These are phyloP conservation scores for Tenualosa thibaudeaui DNA, from an alignment of 2,797 vertebrate species.

Conservation along the genomic window DNA sequence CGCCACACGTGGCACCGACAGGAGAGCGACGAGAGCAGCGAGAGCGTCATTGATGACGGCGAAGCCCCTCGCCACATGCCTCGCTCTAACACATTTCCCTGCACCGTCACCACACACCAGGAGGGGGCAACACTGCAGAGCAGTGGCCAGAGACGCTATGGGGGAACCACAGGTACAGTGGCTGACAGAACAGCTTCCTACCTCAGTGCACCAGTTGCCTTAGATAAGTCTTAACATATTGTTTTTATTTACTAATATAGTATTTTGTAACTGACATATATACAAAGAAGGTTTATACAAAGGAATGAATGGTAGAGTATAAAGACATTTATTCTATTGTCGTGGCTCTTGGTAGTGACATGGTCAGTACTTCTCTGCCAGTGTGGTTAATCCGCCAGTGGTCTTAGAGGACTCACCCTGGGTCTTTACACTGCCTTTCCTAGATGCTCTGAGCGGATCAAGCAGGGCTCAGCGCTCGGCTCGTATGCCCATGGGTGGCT, in stretches of 20 bases:
- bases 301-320: not conserved
- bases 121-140: conserved; percentile 76
- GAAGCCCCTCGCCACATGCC: conserved; percentile 68
- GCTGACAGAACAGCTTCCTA: not conserved
- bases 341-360: too few species aligned
- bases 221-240: not conserved
- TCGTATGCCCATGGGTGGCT: conserved; percentile 91
- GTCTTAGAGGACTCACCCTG: not conserved
- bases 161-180: conserved; percentile 79
- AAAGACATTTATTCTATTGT: too few species aligned
- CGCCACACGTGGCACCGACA: conserved; percentile 95
- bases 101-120: conserved; percentile 66
- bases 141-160: conserved; percentile 75
- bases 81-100: conserved; percentile 85
- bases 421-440: not conserved
- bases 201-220: not conserved
- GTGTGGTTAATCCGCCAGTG: not conserved
- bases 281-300: too few species aligned
- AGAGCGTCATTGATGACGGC: conserved; percentile 83
- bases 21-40: conserved; percentile 95
- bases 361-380: too few species aligned
- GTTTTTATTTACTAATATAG: too few species aligned
- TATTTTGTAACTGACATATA: too few species aligned
- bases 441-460: conserved; percentile 62
- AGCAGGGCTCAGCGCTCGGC: conserved; percentile 79